phyloP scores from a whole-genome alignment of 2,888 invertebrate species.

The Aphrophora alni region DNA sequence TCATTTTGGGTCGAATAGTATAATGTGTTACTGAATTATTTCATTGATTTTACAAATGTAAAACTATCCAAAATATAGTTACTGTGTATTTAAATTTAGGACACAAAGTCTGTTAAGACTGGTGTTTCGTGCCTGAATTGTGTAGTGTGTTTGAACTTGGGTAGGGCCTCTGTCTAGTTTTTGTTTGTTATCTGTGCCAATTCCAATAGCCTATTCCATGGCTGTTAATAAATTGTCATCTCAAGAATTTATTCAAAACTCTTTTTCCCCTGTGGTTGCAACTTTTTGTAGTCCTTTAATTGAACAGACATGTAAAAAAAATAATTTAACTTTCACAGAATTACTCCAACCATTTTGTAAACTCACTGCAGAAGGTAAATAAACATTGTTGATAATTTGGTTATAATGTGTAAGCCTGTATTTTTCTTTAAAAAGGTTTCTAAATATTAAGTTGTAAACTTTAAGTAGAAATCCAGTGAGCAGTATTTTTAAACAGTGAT shows the following conservation, averaged over 20 bases:
- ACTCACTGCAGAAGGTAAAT: slow-evolving; percentile 71
- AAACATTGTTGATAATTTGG: slow-evolving; percentile 26
- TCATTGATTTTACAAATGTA: not conserved
- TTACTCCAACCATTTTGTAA: slow-evolving; percentile 88
- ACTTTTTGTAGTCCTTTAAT: slow-evolving; percentile 83
- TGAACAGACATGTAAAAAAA: slow-evolving; percentile 84
- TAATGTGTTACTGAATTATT: not conserved
- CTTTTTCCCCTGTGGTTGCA: slow-evolving; percentile 89
- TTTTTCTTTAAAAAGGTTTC: no score
- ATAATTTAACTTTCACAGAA: slow-evolving; percentile 89
- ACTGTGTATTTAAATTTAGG: no score
- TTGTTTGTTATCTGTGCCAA: not conserved
- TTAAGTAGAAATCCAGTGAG: no score
- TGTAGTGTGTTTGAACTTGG: not conserved
- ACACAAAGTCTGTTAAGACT: no score
- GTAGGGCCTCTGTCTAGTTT: not conserved
- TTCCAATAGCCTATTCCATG: slow-evolving; percentile 55
- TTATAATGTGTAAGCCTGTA: no score
- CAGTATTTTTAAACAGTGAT: no score
- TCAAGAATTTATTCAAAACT: slow-evolving; percentile 86
- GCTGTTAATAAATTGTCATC: slow-evolving; percentile 71
- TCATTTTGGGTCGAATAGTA: no score
- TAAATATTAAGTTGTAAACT: no score
- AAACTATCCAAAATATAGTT: not conserved
- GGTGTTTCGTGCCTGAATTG: not conserved